phyloP scores from a whole-genome alignment of 2,797 vertebrate genomes.

The Vipera latastei region DNA sequence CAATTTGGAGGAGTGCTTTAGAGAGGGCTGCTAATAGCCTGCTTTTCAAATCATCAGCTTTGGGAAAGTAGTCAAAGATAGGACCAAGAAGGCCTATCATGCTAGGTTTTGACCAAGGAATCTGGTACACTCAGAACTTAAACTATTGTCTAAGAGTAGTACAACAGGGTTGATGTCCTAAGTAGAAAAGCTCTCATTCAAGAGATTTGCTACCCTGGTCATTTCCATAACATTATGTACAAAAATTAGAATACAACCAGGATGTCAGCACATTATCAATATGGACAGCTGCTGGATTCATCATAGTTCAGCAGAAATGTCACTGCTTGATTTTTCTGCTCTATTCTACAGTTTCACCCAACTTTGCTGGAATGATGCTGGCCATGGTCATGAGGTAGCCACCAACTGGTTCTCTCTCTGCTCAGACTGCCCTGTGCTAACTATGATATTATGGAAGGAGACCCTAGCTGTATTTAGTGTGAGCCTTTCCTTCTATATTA shows the following conservation, averaged over 20 bases:
- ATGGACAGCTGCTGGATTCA: background rate
- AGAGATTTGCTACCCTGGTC: background rate
- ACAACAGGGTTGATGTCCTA: background rate
- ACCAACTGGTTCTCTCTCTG: background rate
- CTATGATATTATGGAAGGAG: background rate
- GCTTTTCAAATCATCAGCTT: background rate
- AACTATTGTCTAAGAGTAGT: background rate
- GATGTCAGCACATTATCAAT: background rate
- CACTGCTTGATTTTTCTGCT: background rate
- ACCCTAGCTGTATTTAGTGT: background rate
- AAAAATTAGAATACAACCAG: background rate
- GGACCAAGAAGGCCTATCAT: background rate
- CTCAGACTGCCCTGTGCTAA: background rate
- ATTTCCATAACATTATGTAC: background rate
- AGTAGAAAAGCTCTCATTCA: background rate
- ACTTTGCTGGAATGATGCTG: background rate
- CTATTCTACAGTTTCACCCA: background rate
- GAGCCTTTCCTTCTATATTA: background rate
- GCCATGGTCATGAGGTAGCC: background rate
- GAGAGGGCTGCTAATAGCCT: background rate
- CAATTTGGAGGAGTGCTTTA: background rate
- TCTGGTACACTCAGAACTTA: background rate
- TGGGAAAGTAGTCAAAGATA: background rate
- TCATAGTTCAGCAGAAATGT: background rate
- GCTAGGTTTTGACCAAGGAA: background rate